phyloP scores from a whole-genome alignment of 30 jellyfish, hydroid and myxozoan genomes.

The Pelagia noctiluca region DNA sequence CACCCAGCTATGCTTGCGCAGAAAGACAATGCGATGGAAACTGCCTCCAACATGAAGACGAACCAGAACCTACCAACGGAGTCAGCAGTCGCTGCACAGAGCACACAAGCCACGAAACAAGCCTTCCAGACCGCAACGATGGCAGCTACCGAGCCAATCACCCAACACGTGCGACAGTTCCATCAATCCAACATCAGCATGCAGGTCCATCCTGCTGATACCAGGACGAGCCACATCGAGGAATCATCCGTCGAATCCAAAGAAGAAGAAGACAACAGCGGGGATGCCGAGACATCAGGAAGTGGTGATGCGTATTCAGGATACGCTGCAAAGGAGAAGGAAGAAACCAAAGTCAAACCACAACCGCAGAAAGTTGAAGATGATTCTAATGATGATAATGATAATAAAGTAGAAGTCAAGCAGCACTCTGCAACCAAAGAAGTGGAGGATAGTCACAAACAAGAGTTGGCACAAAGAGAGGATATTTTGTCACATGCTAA shows the following conservation, averaged over 20 bases:
- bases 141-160: too few relatives aligned
- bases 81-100: too few relatives aligned
- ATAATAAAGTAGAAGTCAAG: slow-evolving; percentile 24
- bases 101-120: too few relatives aligned
- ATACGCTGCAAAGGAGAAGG: slow-evolving; percentile 27
- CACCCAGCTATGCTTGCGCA: slow-evolving; percentile 38
- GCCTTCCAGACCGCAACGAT: too few relatives aligned
- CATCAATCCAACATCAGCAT: too few relatives aligned
- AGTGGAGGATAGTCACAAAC: slow-evolving; percentile 1
- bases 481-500: slow-evolving; percentile 26
- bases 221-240: slow-evolving; percentile 23
- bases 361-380: too few relatives aligned
- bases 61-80: too few relatives aligned
- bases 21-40: too few relatives aligned
- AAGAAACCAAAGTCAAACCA: slow-evolving; percentile 42
- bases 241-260: slow-evolving; percentile 36
- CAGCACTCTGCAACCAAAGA: slow-evolving; percentile 55
- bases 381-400: slow-evolving; percentile 62
- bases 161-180: too few relatives aligned
- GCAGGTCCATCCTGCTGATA: too few relatives aligned
- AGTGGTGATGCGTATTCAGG: slow-evolving; percentile 19
- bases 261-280: slow-evolving; percentile 55
- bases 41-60: too few relatives aligned
- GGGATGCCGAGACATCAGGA: slow-evolving; percentile 65
- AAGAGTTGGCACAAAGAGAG: slow-evolving; percentile 66